Conservation (phyloP, 2,888 invertebrate species). For the Aphodius granarius region DNA sequence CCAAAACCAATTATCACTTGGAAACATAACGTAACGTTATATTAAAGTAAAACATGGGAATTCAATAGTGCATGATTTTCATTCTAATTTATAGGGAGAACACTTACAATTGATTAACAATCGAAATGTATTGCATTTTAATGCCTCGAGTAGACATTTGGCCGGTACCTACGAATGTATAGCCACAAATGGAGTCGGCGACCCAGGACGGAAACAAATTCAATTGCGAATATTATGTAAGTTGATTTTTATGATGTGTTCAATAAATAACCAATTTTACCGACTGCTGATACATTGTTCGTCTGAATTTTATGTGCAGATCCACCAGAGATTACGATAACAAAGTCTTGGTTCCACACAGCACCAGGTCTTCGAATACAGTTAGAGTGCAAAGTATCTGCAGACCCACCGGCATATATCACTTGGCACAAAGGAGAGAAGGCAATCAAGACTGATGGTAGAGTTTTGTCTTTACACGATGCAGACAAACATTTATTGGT, state of each 20-base stretch:
- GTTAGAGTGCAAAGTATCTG: slow-evolving; percentile 68
- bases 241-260: slow-evolving; percentile 39
- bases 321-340: slow-evolving; percentile 70
- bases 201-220: slow-evolving; percentile 68
- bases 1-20: slow-evolving; percentile 75
- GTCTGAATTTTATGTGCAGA: slow-evolving; percentile 56
- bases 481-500: slow-evolving; percentile 64
- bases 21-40: slow-evolving; percentile 58
- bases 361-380: slow-evolving; percentile 71
- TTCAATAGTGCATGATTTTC: background rate
- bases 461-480: slow-evolving; percentile 54
- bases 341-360: slow-evolving; percentile 72
- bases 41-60: background rate
- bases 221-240: slow-evolving; percentile 73
- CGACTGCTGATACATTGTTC: background rate
- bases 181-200: slow-evolving; percentile 75
- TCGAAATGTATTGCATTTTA: slow-evolving; percentile 64
- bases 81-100: slow-evolving; percentile 57
- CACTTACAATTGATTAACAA: slow-evolving; percentile 64
- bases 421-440: slow-evolving; percentile 69
- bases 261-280: background rate
- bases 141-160: slow-evolving; percentile 65
- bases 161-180: slow-evolving; percentile 75
- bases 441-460: slow-evolving; percentile 55
- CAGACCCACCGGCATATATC: slow-evolving; percentile 70